phyloP scores from a whole-genome alignment of 2,113 vertebrate genomes.

The Pangasianodon hypophthalmus region DNA sequence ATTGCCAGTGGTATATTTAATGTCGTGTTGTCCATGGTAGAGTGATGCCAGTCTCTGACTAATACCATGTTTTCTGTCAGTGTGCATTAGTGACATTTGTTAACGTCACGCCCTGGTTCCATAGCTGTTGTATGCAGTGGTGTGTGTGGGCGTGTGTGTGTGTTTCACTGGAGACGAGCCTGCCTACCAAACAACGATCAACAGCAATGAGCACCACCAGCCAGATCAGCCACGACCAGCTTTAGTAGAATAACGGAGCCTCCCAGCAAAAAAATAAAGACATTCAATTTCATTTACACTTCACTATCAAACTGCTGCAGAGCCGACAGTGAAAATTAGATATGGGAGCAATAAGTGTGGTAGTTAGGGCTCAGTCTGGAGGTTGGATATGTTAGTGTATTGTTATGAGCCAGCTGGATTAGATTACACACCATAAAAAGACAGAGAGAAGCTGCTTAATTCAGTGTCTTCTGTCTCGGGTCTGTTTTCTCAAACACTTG shows the following conservation, averaged over 20 bases:
- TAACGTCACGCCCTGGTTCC: slow-evolving; percentile 44
- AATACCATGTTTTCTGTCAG: slow-evolving; percentile 51
- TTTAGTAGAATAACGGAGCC: slow-evolving; percentile 22
- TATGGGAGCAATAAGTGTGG: neutral
- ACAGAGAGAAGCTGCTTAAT: neutral
- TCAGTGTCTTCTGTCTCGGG: neutral
- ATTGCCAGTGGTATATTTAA: slow-evolving; percentile 12
- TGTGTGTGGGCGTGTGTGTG: slow-evolving; percentile 34
- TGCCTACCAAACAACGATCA: slow-evolving; percentile 37
- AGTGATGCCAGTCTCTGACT: slow-evolving; percentile 36
- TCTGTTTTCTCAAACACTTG: neutral
- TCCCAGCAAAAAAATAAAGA: slow-evolving; percentile 30
- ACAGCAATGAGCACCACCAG: slow-evolving; percentile 49
- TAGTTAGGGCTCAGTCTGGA: neutral
- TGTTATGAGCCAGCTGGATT: neutral
- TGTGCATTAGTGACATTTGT: slow-evolving; percentile 53
- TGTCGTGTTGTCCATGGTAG: slow-evolving; percentile 17
- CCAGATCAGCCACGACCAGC: slow-evolving; percentile 45
- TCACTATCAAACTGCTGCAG: slow-evolving; percentile 5
- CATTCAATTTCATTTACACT: slow-evolving; percentile 30
- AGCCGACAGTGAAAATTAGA: neutral
- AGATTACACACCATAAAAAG: neutral
- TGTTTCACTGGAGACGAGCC: slow-evolving; percentile 40
- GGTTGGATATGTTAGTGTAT: neutral
- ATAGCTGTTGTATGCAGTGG: slow-evolving; percentile 24